These are phyloP conservation scores for Acanthosepion pharaonis DNA, from an alignment of 2,888 invertebrate genomes.

Conservation along the genomic window DNA sequence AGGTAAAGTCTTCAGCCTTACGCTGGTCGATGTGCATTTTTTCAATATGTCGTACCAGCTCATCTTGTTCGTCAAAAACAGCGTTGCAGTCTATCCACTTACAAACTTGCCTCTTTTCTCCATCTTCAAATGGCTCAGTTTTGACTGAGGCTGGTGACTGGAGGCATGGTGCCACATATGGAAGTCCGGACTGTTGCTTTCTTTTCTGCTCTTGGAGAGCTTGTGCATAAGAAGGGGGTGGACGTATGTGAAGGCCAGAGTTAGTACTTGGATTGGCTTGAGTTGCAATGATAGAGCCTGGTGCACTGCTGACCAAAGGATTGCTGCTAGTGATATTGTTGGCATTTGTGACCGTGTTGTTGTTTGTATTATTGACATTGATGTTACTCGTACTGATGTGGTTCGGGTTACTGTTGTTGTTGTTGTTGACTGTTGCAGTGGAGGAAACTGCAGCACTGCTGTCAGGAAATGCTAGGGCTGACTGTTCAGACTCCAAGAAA, in stretches of 20 bases:
- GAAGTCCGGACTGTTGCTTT: slow-evolving; percentile 51
- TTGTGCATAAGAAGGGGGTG: slow-evolving; percentile 48
- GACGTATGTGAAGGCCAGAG: slow-evolving; percentile 44
- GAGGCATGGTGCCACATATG: slow-evolving; percentile 43
- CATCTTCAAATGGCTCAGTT: slow-evolving; percentile 59
- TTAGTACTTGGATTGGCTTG: slow-evolving; percentile 33
- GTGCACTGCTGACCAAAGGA: slow-evolving; percentile 33
- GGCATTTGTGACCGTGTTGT: slow-evolving; percentile 46
- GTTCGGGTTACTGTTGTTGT: slow-evolving; percentile 52
- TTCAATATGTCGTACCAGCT: slow-evolving; percentile 74
- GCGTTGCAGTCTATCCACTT: slow-evolving; percentile 73
- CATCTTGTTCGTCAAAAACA: slow-evolving; percentile 70
- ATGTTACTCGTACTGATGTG: slow-evolving; percentile 38
- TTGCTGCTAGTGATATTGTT: slow-evolving; percentile 47
- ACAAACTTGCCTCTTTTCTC: slow-evolving; percentile 68
- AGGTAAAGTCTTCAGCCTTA: slow-evolving; percentile 74
- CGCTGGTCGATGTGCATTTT: slow-evolving; percentile 74
- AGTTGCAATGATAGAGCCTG: slow-evolving; percentile 35
- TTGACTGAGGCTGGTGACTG: slow-evolving; percentile 34
- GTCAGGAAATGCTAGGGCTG: slow-evolving; percentile 36
- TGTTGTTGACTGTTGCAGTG: slow-evolving; percentile 56
- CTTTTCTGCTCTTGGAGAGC: slow-evolving; percentile 51
- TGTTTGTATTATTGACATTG: slow-evolving; percentile 51
- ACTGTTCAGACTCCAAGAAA: neutral
- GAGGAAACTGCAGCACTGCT: slow-evolving; percentile 56